Base-by-base conservation (phyloP, 2,797 vertebrate species). In the Scleropages formosus region DNA sequence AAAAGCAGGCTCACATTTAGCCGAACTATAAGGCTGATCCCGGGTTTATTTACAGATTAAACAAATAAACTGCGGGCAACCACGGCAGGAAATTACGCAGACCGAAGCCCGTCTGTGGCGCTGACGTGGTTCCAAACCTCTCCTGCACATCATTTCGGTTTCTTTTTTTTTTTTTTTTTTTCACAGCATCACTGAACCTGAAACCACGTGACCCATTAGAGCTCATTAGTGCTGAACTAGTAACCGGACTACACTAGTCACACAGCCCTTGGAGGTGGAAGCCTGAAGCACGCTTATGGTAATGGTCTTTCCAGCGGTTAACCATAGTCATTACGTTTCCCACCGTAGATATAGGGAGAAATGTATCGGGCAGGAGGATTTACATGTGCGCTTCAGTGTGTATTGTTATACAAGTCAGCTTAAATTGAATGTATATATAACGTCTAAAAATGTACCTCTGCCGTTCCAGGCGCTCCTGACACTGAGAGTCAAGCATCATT, bases 211-310 rank as follows among this genome's bases (percentile, higher is more conserved):
- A 79, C 75, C 74, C 70, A 80, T 56, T 73, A 31, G 72, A 78
- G 68, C 68, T 77, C 66, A 79, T 78, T 67, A 78, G 58, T 26
- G 46, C 24, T 24, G 27, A 62, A n/a, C 22, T 12, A 7, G 60
- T 65, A 47, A 22, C 27, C 24, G 31, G 4, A 3, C 22, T 44
- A 51, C 46, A 15, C 58, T 27, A 44, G 13, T 62, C 66, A 16
- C 1, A 10, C 31, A 13, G 77, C 70, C 77, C 66, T 85, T 64
- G 80, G 72, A 84, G 73, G 63, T 72, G 44, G 64, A 47, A 0
- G 24, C 24, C 72, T 58, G 18, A 51, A 63, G 61, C 49, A 18
- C 16, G 4, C 47, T 44, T 4, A 31, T 49, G 59, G 49, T 72
- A 53, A 26, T 72, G 47, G 59, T 39, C 39, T 49, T 27, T 75